A percentile compares a stretch with the other conserved stretches of the same genome.
These are phyloP conservation scores for Calcarius lapponicus DNA, from an alignment of 2,797 vertebrate species.

Conservation along the genomic window DNA sequence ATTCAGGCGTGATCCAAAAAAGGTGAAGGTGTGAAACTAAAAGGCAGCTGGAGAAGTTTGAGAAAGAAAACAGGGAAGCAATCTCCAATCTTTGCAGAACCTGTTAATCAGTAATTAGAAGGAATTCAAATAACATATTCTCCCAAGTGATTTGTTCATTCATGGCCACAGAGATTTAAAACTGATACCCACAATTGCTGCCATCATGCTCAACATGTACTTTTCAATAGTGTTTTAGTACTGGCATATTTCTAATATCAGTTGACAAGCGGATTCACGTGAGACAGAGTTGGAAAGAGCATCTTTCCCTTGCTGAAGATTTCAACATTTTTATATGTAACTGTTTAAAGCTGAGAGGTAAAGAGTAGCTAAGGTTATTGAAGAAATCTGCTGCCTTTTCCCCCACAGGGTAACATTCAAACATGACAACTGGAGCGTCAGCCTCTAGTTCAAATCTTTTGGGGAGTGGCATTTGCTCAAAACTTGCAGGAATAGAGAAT, in stretches of 20 bases:
- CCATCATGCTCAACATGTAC: not conserved
- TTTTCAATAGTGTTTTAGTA: not conserved
- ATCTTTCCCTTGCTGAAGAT: not conserved
- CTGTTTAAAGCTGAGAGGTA: conserved; percentile 31
- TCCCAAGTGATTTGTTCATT: not conserved
- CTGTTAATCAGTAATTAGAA: not conserved
- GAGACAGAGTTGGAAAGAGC: not conserved
- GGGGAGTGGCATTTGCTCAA: not conserved
- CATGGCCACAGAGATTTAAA: not conserved
- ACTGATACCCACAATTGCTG: not conserved
- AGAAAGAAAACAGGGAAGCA: not conserved
- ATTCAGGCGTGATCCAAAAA: not conserved
- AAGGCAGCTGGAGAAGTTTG: not conserved
- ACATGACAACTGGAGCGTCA: not conserved
- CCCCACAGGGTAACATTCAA: not conserved
- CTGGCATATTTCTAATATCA: not conserved
- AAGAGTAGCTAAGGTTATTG: conserved; percentile 10
- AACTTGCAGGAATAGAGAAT: not conserved
- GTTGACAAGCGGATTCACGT: not conserved
- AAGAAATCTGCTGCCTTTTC: conserved; percentile 4
- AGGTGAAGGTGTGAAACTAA: not conserved
- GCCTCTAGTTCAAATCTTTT: not conserved
- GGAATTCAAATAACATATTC: not conserved
- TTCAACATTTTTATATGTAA: not conserved
- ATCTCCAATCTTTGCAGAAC: not conserved